These are phyloP conservation scores for Archaeoteleia sp. DNA, from an alignment of 2,888 invertebrate genomes.

Conservation along the genomic window DNA sequence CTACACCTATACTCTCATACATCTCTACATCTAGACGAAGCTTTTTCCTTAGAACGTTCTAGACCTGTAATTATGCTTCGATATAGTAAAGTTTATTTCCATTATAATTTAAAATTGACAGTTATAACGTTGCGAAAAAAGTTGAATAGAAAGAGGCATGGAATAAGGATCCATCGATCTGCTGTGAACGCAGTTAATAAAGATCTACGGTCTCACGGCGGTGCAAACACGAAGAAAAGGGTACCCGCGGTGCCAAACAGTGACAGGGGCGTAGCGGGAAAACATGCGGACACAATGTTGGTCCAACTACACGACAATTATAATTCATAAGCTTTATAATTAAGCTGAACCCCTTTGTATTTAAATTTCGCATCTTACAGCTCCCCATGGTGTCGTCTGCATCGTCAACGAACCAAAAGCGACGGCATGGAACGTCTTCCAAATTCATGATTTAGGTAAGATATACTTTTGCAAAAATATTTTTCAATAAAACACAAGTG, in stretches of 20 bases:
- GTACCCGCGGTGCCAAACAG: conserved; percentile 67
- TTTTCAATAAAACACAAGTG: too few relatives aligned
- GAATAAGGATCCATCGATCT: conserved; percentile 32
- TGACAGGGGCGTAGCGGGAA: conserved; percentile 72
- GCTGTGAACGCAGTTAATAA: conserved; percentile 51
- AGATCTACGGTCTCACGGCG: conserved; percentile 63
- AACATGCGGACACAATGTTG: conserved; percentile 74
- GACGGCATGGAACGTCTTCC: conserved; percentile 43
- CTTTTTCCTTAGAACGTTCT: too few relatives aligned
- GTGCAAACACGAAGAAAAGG: conserved; percentile 67
- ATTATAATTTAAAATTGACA: too few relatives aligned
- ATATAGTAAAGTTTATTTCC: too few relatives aligned
- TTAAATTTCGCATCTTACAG: conserved; percentile 61
- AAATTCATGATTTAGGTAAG: too few relatives aligned
- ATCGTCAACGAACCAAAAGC: conserved; percentile 23
- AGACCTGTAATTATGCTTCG: too few relatives aligned
- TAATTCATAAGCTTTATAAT: conserved; percentile 74
- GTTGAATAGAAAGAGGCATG: too few relatives aligned
- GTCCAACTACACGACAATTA: conserved; percentile 75
- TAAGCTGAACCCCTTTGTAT: conserved; percentile 63
- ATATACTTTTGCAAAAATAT: too few relatives aligned
- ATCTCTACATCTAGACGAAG: too few relatives aligned
- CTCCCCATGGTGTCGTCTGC: conserved; percentile 55
- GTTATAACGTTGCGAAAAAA: too few relatives aligned
- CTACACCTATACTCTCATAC: too few relatives aligned